Conservation (phyloP, 2,888 invertebrate genomes). For the Pandemis cinnamomeana region DNA sequence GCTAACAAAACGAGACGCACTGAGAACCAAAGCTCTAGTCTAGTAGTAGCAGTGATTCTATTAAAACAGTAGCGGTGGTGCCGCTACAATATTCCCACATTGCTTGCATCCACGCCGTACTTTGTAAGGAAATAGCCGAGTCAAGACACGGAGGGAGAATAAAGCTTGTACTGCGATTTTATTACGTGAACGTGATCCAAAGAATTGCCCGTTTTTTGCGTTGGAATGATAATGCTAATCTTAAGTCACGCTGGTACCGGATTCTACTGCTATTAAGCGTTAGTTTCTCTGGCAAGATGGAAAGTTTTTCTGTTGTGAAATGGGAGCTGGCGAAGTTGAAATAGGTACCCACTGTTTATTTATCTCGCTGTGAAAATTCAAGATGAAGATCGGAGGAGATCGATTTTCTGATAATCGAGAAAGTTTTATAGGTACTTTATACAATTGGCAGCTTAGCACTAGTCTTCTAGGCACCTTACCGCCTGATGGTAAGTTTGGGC, state of each 20-base stretch:
- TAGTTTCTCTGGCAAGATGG: not conserved
- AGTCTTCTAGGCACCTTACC: too few species aligned
- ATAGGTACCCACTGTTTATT: too few species aligned
- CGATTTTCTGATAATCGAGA: too few species aligned
- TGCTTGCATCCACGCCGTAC: not conserved
- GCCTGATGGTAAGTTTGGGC: too few species aligned
- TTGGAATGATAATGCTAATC: slow-evolving; percentile 9
- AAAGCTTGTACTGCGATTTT: slow-evolving; percentile 36
- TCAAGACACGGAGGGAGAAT: slow-evolving; percentile 26
- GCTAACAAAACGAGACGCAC: not conserved
- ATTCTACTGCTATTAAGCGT: not conserved
- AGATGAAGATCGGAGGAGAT: too few species aligned
- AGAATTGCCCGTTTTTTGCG: slow-evolving; percentile 23
- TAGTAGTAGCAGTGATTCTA: not conserved
- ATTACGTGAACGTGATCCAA: slow-evolving; percentile 31
- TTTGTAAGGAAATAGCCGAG: slow-evolving; percentile 31
- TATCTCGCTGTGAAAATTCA: too few species aligned
- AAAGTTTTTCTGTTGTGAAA: not conserved
- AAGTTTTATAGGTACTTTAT: too few species aligned
- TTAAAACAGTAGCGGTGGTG: not conserved
- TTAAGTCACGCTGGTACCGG: slow-evolving; percentile 1
- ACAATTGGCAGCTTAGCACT: too few species aligned
- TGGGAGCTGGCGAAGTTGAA: too few species aligned
- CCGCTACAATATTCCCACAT: slow-evolving; percentile 2
- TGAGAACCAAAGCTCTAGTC: not conserved